phyloP scores from a whole-genome alignment of 2,888 invertebrate species.

The Choreutis nemorana region DNA sequence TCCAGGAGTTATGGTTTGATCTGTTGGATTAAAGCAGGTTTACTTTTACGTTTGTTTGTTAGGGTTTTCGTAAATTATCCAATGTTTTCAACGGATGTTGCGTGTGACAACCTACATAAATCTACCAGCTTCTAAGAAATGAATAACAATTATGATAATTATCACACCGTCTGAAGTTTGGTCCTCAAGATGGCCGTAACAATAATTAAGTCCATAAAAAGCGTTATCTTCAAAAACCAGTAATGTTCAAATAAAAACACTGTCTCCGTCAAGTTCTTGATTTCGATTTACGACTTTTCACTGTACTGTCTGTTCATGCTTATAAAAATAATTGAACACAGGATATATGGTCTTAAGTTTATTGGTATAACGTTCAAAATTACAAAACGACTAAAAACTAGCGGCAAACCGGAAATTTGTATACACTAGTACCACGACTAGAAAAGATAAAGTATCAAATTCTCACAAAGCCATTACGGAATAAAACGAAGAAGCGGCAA shows the following conservation, averaged over 20 bases:
- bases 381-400: no score
- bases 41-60: no score
- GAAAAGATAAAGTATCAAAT: constrained; percentile 46
- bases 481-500: constrained; percentile 39
- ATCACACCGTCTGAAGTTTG: constrained; percentile 38
- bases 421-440: constrained; percentile 13
- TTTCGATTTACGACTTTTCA: constrained; percentile 38
- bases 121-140: constrained; percentile 30
- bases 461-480: constrained; percentile 41
- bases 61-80: no score
- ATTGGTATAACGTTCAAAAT: no score
- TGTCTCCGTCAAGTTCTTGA: constrained; percentile 38
- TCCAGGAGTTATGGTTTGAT: no score
- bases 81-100: constrained; percentile 12
- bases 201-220: constrained; percentile 55
- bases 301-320: no score
- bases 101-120: constrained; percentile 17
- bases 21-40: no score
- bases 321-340: no score
- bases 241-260: constrained; percentile 53
- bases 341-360: no score
- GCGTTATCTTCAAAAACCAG: constrained; percentile 49
- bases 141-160: constrained; percentile 53
- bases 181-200: constrained; percentile 37
- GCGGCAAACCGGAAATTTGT: not conserved